Conservation (phyloP, 2,888 invertebrate species). For the Leptinotarsa peninsularis region DNA sequence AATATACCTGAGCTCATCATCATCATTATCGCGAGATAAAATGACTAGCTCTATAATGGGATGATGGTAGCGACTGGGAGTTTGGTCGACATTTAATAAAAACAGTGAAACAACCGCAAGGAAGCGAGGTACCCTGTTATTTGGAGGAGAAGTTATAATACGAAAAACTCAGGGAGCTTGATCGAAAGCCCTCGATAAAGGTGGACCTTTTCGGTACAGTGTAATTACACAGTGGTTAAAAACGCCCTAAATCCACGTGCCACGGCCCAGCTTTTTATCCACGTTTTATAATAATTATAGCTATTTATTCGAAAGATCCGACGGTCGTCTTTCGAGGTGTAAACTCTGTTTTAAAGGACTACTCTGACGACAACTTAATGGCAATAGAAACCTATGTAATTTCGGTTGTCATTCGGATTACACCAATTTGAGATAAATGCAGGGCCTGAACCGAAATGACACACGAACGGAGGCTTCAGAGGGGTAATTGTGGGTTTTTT, state of each 20-base stretch:
- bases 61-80: constrained; percentile 35
- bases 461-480: constrained; percentile 37
- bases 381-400: constrained; percentile 52
- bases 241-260: constrained; percentile 59
- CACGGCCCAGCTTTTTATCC: constrained; percentile 61
- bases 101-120: constrained; percentile 32
- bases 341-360: constrained; percentile 44
- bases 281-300: constrained; percentile 66
- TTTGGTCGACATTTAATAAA: constrained; percentile 41
- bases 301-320: constrained; percentile 58
- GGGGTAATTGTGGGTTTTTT: constrained; percentile 39
- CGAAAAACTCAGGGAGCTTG: constrained; percentile 60
- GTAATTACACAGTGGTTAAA: constrained; percentile 60
- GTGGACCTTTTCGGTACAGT: constrained; percentile 54
- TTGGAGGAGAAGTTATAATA: constrained; percentile 49
- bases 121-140: constrained; percentile 50
- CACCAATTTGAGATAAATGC: constrained; percentile 45
- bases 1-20: constrained; percentile 8
- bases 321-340: constrained; percentile 52
- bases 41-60: constrained; percentile 20
- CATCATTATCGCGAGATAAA: constrained; percentile 18
- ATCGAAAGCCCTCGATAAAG: constrained; percentile 59
- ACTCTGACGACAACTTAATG: constrained; percentile 58
- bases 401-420: constrained; percentile 57
- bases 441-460: constrained; percentile 31